A percentile compares a stretch with the other conserved stretches of the same genome.
phyloP scores from a whole-genome alignment of 2,113 vertebrate genomes.

The Neodontobutis hainanensis region DNA sequence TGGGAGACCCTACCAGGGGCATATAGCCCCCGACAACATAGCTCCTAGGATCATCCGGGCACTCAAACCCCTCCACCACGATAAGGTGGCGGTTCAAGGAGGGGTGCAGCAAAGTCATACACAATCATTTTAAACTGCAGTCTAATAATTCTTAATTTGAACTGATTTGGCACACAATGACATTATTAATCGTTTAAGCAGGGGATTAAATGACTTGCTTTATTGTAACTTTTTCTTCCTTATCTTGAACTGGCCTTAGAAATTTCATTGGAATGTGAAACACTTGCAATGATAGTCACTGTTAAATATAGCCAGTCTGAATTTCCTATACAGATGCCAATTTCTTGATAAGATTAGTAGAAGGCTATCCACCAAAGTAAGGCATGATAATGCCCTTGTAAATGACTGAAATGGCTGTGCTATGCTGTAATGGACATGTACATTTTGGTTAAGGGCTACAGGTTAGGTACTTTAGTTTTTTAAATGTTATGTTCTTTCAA shows the following conservation, averaged over 20 bases:
- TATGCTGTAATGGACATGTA: neutral
- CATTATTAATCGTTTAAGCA: neutral
- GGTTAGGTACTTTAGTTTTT: neutral
- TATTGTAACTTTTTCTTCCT: neutral
- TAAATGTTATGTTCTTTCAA: neutral
- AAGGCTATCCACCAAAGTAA: neutral
- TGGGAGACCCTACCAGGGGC: too few relatives aligned
- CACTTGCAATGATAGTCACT: neutral
- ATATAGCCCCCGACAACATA: too few relatives aligned
- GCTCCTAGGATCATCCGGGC: too few relatives aligned
- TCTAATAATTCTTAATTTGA: too few relatives aligned
- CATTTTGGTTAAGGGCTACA: slow-evolving; percentile 4
- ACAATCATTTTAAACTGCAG: neutral
- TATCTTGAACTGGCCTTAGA: neutral
- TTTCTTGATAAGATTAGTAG: slow-evolving; percentile 18
- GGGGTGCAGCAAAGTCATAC: neutral
- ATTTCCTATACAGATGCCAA: slow-evolving; percentile 10
- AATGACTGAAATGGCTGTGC: neutral
- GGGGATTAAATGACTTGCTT: neutral
- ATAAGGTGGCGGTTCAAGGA: too few relatives aligned
- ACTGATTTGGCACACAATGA: neutral
- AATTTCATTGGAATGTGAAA: neutral
- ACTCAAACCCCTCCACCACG: too few relatives aligned
- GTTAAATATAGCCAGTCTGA: neutral
- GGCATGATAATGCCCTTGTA: slow-evolving; percentile 10